Evolutionary conservation across 2,113 vertebrate genomes (phyloP).

Genomic region (Onychostoma macrolepis): DNA sequence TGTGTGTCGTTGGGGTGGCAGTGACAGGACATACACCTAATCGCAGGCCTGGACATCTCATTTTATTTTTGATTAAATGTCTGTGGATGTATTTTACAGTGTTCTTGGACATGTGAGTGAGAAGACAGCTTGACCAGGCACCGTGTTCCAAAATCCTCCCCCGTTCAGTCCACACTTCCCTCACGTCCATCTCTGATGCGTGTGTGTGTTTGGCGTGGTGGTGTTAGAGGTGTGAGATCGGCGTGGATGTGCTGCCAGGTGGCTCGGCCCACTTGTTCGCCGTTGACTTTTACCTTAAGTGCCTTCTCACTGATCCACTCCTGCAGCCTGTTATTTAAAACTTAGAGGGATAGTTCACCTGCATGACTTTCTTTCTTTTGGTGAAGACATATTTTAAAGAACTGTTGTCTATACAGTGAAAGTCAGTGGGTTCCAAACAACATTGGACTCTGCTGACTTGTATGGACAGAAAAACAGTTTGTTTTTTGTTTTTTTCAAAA

Average conservation of each 20-base stretch:
- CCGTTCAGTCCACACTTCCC: slow-evolving; percentile 83
- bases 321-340: background rate
- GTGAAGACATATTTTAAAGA: background rate
- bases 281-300: slow-evolving; percentile 57
- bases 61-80: slow-evolving; percentile 41
- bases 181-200: slow-evolving; percentile 82
- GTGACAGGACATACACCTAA: slow-evolving; percentile 26
- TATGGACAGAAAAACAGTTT: background rate
- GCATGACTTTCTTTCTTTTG: background rate
- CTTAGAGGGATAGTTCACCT: background rate
- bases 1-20: background rate
- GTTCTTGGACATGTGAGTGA: slow-evolving; percentile 81
- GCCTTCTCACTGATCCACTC: slow-evolving; percentile 12
- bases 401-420: background rate
- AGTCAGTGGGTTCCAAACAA: background rate
- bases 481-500: background rate
- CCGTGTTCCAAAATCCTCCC: slow-evolving; percentile 84
- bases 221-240: slow-evolving; percentile 61
- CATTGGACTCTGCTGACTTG: background rate
- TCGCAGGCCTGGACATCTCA: background rate
- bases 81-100: slow-evolving; percentile 65
- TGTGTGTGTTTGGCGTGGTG: slow-evolving; percentile 65
- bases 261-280: slow-evolving; percentile 56
- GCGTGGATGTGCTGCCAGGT: slow-evolving; percentile 56
- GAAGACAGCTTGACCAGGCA: slow-evolving; percentile 85